These are phyloP conservation scores for Neolamprologus kungweensis DNA, from an alignment of 2,113 vertebrate genomes.

Conservation along the genomic window DNA sequence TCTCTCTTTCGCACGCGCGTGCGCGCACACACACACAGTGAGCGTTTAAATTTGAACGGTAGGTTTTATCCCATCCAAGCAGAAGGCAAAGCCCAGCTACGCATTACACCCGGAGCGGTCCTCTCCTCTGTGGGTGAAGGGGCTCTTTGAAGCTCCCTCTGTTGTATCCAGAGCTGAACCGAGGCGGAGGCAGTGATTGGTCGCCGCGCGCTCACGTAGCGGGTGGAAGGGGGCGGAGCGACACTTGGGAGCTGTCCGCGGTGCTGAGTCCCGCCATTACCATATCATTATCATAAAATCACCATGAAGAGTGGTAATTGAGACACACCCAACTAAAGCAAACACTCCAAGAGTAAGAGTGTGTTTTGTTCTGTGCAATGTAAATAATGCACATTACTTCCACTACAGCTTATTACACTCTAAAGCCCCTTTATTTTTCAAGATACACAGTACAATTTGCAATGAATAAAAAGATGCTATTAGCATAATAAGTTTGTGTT, in stretches of 20 bases:
- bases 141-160: conserved; percentile 46
- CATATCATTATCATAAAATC: neutral
- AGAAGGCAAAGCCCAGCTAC: conserved; percentile 9
- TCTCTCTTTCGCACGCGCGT: neutral
- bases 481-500: neutral
- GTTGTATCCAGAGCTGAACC: conserved; percentile 42
- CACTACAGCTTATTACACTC: neutral
- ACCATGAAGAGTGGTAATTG: neutral
- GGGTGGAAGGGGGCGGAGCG: conserved; percentile 39
- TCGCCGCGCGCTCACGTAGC: neutral
- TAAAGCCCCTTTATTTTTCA: neutral
- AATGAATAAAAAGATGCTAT: neutral
- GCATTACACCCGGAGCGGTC: conserved; percentile 26
- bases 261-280: conserved; percentile 31
- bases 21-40: neutral
- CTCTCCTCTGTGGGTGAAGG: conserved; percentile 38
- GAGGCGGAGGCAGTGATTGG: conserved; percentile 48
- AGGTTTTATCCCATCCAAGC: conserved; percentile 47
- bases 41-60: neutral
- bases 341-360: neutral
- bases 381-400: neutral
- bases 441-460: neutral
- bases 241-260: conserved; percentile 53
- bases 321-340: neutral
- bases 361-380: neutral